A percentile compares a stretch with the other conserved stretches of the same genome.
Evolutionary conservation across 2,797 vertebrate genomes (phyloP).

Genomic region (Delichon dasypus): DNA sequence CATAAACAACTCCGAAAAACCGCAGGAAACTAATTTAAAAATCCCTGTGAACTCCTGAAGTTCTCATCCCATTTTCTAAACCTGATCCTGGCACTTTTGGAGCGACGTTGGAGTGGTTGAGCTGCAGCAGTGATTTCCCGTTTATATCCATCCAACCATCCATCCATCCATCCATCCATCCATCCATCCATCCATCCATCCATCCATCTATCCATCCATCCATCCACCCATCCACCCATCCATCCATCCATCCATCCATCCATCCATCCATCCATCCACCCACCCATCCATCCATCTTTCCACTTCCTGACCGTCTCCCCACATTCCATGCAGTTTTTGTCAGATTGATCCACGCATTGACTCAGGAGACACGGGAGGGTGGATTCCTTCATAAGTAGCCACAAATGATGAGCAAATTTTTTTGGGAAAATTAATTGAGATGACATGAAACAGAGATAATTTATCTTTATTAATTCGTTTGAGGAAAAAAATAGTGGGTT

Average conservation of each 20-base stretch:
- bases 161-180: not conserved
- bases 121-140: not conserved
- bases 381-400: not conserved
- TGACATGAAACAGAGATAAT: not conserved
- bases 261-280: no score
- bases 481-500: not conserved
- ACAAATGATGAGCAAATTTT: not conserved
- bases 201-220: not conserved
- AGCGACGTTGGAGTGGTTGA: rapidly evolving
- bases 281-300: no score
- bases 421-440: not conserved
- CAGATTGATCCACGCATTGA: not conserved
- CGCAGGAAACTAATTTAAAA: rapidly evolving
- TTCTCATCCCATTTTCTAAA: not conserved
- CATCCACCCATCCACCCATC: no score
- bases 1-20: not conserved
- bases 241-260: no score
- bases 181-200: no score
- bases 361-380: not conserved
- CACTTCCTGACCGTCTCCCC: not conserved
- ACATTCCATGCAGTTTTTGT: rapidly evolving
- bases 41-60: not conserved
- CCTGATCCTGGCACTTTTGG: not conserved
- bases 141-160: not conserved
- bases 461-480: not conserved